Base-by-base conservation (phyloP, 2,888 invertebrate species). In the Drosophila melanosoma region DNA sequence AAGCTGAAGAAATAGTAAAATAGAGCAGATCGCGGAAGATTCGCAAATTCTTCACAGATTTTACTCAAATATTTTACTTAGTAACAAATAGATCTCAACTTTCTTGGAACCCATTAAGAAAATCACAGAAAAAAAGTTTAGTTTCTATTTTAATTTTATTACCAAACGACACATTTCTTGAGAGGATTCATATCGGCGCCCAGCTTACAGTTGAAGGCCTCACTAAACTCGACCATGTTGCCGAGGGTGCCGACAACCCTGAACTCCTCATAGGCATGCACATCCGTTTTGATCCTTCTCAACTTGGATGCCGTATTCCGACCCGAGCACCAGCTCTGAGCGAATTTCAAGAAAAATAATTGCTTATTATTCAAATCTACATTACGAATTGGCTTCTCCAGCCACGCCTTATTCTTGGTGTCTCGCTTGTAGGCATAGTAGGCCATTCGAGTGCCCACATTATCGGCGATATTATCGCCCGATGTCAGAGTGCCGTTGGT, bases 321-420 rank as follows among this genome's bases (percentile, higher is more conserved):
- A 10, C 92, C 92, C n/a, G 89, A 84, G 66, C 92, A 92, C 92
- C 92, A 92, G 2, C 86, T 86, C 95, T 98, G 98, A 10, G 99
- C 98, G 92, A 98, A 98, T 69, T 98, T 98, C 49, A 99, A 95
- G 92, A 99, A 99, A 94, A 98, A 99, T 40, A 99, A 94, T 91
- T 99, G 98, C 53, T 96, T 95, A 91, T 98, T 98, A 38, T 96
- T 97, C 80, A 98, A 95, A 81, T 96, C 95, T 1, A 99, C 93
- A 6, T 98, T 98, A 0, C 97, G 97, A 5, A 99, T 94, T 0
- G 96, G 95, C 40, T 94, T 92, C 76, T 95, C 94, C 71, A 94
- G 94, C 42, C 94, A 93, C 53, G 94, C 91, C 62, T 87, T 90
- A 53, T 93, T 91, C 0, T 92, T 83, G 71, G 93, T 91, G 0